Conservation (phyloP, 2,888 invertebrate species). For the Apantesis nais region DNA sequence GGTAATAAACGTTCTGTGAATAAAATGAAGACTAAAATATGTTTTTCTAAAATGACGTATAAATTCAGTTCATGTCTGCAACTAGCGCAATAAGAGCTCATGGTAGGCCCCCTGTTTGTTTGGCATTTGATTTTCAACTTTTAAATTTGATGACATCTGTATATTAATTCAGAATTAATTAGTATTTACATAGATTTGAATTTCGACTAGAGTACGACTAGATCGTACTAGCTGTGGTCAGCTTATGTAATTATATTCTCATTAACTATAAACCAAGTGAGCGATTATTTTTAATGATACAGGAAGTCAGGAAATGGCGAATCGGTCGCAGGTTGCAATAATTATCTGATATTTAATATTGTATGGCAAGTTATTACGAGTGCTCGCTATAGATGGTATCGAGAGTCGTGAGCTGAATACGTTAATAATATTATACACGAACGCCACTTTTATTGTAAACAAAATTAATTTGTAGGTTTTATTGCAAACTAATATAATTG, state of each 20-base stretch:
- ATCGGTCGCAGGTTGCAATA: conserved; percentile 35
- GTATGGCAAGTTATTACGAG: conserved; percentile 29
- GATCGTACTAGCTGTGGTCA: background rate
- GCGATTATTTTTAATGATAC: conserved; percentile 27
- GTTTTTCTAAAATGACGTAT: too few relatives aligned
- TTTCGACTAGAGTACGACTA: background rate
- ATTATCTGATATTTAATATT: conserved; percentile 30
- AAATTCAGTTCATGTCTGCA: too few relatives aligned
- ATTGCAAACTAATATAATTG: background rate
- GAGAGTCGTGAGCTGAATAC: conserved; percentile 33
- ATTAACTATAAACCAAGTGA: background rate
- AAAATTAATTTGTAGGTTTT: conserved; percentile 21
- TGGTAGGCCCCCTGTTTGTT: too few relatives aligned
- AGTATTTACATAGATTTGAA: background rate
- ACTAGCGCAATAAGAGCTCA: too few relatives aligned
- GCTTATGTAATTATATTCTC: background rate
- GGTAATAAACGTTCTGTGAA: too few relatives aligned
- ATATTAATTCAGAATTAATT: too few relatives aligned
- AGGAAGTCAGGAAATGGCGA: conserved; percentile 10
- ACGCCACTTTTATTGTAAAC: conserved; percentile 18
- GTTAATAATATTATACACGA: conserved; percentile 25
- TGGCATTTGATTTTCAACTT: too few relatives aligned
- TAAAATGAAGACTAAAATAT: too few relatives aligned
- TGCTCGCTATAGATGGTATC: conserved; percentile 37
- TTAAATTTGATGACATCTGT: too few relatives aligned